Base-by-base conservation (phyloP, 2,113 vertebrate genomes). In the Eulemur macaco region DNA sequence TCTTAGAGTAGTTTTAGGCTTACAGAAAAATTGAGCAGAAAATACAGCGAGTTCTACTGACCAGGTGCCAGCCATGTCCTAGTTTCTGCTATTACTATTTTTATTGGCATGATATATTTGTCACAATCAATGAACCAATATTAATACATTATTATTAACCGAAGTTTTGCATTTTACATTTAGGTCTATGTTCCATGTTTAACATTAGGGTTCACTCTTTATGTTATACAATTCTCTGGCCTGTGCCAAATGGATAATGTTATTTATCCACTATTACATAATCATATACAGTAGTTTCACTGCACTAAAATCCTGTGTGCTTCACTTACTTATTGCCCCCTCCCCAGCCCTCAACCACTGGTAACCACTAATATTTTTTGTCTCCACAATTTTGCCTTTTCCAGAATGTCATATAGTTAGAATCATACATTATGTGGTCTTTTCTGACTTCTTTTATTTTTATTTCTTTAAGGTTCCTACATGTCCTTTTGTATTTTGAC, bases 1-100 rank as follows among this genome's bases (percentile, higher is more conserved):
- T 96, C 71, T 94, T 92, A 89, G 29, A 88, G 25, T 12, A 95
- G 34, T 92, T 81, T 58, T 73, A 90, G 34, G 12, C 78, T 89
- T 54, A 50, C 15, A 89, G 60, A 60, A 85, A 84, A 88, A 66
- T 15, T 39, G n/a, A 54, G 81, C 18, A 86, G 56, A 54, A 69
- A 94, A 27, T 66, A 74, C 6, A 56, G 3, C 37, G 42, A 58
- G n/a, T 86, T 63, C 29, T 21, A n/a, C 64, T 64, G 14, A 13
- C 23, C 71, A 45, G 42, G 39, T 74, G 13, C 71, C 39, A 45
- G 71, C 39, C 6, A 25, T 42, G 27, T 25, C 45, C 77, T 34
- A 39, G 2, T 87, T 54, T 77, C 8, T 27, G 20, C 52, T 71
- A 0, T 54, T 95, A 29, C 34, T 76, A 88, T 80, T 85, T 85